These are phyloP conservation scores for Halcyon smyrnensis DNA, from an alignment of 2,797 vertebrate genomes.

Conservation along the genomic window DNA sequence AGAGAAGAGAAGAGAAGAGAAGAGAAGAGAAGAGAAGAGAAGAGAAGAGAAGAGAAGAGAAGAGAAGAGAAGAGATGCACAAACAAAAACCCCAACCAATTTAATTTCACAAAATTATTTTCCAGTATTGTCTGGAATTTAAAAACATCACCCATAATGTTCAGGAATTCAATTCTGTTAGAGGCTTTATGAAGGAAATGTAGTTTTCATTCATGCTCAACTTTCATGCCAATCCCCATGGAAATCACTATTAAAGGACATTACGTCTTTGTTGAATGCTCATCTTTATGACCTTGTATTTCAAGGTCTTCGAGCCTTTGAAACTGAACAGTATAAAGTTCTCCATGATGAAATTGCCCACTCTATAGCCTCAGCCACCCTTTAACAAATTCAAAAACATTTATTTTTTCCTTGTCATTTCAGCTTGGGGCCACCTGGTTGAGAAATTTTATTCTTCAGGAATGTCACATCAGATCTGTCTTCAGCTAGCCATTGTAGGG, in stretches of 20 bases:
- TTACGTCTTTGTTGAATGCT: not conserved
- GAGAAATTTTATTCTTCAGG: not conserved
- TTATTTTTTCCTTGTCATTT: not conserved
- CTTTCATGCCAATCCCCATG: not conserved
- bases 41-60: no score
- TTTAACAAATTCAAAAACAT: not conserved
- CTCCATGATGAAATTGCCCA: not conserved
- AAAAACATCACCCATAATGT: not conserved
- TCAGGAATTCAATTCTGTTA: not conserved
- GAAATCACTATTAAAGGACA: not conserved
- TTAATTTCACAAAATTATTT: not conserved
- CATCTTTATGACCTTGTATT: not conserved
- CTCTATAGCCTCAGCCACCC: not conserved
- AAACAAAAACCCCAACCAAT: rapidly evolving
- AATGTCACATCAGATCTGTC: not conserved
- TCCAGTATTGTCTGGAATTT: not conserved
- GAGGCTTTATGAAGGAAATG: not conserved
- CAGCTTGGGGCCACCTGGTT: not conserved
- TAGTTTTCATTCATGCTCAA: not conserved
- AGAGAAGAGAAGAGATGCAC: no score
- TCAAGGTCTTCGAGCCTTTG: not conserved
- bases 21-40: no score
- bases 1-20: no score
- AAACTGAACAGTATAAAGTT: not conserved
- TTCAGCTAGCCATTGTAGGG: not conserved